Base-by-base conservation (phyloP, 2,113 vertebrate genomes). In the Myrmophylax atrothorax region DNA sequence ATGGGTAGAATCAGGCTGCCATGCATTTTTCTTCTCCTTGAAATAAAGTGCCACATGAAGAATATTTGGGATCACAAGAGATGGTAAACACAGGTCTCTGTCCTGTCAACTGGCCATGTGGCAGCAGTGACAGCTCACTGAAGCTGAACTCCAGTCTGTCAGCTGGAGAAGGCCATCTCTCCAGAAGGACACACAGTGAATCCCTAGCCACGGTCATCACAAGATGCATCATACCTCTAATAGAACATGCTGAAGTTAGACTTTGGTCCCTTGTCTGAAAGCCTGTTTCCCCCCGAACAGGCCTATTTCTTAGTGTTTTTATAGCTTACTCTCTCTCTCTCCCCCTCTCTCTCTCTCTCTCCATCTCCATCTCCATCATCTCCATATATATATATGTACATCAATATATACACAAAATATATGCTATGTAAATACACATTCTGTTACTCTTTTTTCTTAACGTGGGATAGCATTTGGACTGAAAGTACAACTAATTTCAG, bases 91-190 rank as follows among this genome's bases (percentile, higher is more conserved):
- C n/a, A 62, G 53, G 28, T 0, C 33, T 63, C 42, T 79, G 47
- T 68, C 11, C 19, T 79, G 29, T n/a, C 58, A 9, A 4, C 17
- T 0, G 0, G 11, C 42, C 2, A 1, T 68, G 29, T 35, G 81
- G 59, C 73, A 81, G 46, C 17, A 8, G 58, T 38, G 58, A 18
- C 6, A 22, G 33, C 35, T 75, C 28, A 6, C 42, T 7, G 1
- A 72, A 63, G 75, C 67, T 64, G 80, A 84, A 33, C 22, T 76
- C 53, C 11, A 1, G 4, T 42, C 53, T 84, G 46, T 66, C 81
- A 84, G 55, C 26, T 72, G 68, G 55, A 58, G 22, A 87, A 81
- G 28, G n/a, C 73, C 22, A 18, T 19, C 31, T 8, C 8, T 38
- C 12, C 16, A 49, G 68, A 64, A 44, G 42, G n/a, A 37, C 46